Conservation (phyloP, 2,888 invertebrate species). For the Cantharis flavilabris region DNA sequence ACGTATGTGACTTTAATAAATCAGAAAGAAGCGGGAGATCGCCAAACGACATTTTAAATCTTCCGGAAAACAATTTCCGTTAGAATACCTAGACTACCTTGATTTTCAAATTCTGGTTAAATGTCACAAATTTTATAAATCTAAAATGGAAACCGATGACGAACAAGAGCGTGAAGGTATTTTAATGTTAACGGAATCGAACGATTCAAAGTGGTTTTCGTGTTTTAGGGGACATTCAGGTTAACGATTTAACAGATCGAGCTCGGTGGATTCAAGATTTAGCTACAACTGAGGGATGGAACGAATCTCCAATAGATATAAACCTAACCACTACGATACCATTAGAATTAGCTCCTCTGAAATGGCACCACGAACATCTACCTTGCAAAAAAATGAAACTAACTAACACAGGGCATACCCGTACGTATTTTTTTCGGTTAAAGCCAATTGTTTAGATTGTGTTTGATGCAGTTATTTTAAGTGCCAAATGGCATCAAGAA, state of each 20-base stretch:
- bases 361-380: constrained; percentile 63
- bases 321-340: constrained; percentile 48
- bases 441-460: not conserved
- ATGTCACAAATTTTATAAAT: not conserved
- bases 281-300: constrained; percentile 20
- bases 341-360: constrained; percentile 57
- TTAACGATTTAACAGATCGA: not conserved
- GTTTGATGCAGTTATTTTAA: constrained; percentile 59
- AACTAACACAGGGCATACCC: constrained; percentile 69
- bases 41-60: constrained; percentile 18
- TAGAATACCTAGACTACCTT: not conserved
- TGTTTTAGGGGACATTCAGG: not conserved
- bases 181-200: not conserved
- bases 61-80: not conserved
- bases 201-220: not conserved
- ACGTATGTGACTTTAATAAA: constrained; percentile 6
- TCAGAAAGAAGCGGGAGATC: constrained; percentile 17
- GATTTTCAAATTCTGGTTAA: not conserved
- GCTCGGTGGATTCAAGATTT: constrained; percentile 19
- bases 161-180: not conserved
- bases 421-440: constrained; percentile 51
- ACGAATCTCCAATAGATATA: constrained; percentile 57
- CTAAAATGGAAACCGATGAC: not conserved
- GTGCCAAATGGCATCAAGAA: constrained; percentile 66
- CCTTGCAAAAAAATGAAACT: constrained; percentile 67